A percentile compares a stretch with the other conserved stretches of the same genome.
phyloP scores from a whole-genome alignment of 2,888 invertebrate genomes.

The Muschampia plurimacula region DNA sequence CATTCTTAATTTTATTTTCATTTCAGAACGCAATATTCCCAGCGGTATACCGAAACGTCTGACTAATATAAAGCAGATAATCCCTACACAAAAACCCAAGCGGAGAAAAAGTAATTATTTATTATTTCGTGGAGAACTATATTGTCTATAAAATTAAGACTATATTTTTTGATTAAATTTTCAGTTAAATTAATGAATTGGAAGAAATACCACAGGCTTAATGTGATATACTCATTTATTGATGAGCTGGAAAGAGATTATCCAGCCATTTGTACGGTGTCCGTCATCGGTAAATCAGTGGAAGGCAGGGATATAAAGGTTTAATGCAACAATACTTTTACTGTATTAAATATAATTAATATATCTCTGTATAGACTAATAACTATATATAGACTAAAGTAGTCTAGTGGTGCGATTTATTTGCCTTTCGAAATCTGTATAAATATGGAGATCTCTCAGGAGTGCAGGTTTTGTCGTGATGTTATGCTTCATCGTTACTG shows the following conservation, averaged over 20 bases:
- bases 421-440: no score
- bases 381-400: no score
- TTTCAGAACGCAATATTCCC: conserved; percentile 28
- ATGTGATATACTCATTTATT: conserved; percentile 91
- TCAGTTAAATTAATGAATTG: conserved; percentile 87
- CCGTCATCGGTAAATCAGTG: conserved; percentile 91
- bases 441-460: no score
- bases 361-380: no score
- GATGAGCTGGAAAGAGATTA: conserved; percentile 91
- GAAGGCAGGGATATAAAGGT: conserved; percentile 92
- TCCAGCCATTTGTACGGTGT: conserved; percentile 90
- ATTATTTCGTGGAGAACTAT: conserved; percentile 16
- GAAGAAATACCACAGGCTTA: conserved; percentile 90
- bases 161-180: conserved; percentile 34
- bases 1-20: not conserved
- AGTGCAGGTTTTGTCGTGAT: no score
- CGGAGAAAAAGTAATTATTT: conserved; percentile 58
- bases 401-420: no score
- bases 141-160: conserved; percentile 8
- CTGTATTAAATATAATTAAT: not conserved
- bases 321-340: conserved; percentile 5
- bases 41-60: conserved; percentile 45
- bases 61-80: conserved; percentile 51
- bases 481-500: no score
- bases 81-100: conserved; percentile 59